Evolutionary conservation across 2,888 invertebrate genomes (phyloP).

Genomic region (Campoplex capitator): DNA sequence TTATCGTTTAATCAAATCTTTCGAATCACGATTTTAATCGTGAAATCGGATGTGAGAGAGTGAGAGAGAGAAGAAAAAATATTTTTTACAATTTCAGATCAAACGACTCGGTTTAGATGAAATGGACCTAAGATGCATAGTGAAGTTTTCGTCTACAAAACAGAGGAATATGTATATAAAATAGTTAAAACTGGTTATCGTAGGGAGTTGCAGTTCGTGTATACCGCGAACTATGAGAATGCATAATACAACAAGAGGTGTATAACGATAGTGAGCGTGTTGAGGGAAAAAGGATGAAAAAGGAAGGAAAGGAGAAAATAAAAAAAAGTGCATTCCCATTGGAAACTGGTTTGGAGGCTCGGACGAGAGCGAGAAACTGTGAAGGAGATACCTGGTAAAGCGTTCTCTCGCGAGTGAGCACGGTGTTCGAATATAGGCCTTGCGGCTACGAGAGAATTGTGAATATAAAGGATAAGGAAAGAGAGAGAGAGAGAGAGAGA

Average conservation of each 20-base stretch:
- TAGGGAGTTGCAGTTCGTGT: neutral
- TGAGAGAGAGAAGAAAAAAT: neutral
- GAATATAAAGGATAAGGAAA: constrained; percentile 59
- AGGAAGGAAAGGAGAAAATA: constrained; percentile 26
- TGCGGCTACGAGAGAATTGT: constrained; percentile 50
- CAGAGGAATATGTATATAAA: neutral
- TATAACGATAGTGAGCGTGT: constrained; percentile 14
- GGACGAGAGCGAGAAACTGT: constrained; percentile 43
- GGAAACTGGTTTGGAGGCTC: constrained; percentile 68
- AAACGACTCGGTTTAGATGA: neutral
- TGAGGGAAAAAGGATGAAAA: constrained; percentile 41
- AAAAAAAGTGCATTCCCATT: constrained; percentile 57
- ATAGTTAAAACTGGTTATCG: neutral
- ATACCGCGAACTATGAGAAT: constrained; percentile 11
- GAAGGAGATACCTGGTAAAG: constrained; percentile 39
- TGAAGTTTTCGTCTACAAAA: neutral
- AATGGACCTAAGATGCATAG: too few species aligned
- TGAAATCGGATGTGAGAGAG: too few species aligned
- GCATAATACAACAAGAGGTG: constrained; percentile 15
- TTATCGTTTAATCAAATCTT: too few species aligned
- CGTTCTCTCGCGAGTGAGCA: constrained; percentile 18
- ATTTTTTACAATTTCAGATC: neutral
- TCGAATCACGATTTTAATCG: too few species aligned
- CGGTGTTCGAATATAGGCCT: constrained; percentile 39
- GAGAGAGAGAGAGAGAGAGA: constrained; percentile 21